Evolutionary conservation across 2,797 vertebrate species (phyloP).

Genomic region (Schizopygopsis malacanthus): DNA sequence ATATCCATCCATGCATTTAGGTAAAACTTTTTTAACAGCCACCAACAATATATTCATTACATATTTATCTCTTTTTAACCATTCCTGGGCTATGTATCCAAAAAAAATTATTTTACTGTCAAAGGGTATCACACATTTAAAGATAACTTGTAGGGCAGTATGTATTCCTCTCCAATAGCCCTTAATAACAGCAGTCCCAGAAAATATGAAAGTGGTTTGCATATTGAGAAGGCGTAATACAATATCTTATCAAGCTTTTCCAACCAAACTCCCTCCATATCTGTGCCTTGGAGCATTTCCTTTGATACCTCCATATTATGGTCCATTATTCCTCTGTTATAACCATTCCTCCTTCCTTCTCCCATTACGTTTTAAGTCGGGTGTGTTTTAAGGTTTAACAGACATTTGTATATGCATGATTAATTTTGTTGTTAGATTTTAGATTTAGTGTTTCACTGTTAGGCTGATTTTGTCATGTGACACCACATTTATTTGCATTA

Average conservation of each 20-base stretch:
- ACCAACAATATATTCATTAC: neutral
- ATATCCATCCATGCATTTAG: slow-evolving; percentile 31
- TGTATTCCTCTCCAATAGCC: neutral
- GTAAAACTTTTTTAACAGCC: slow-evolving; percentile 19
- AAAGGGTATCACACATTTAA: neutral
- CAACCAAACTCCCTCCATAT: slow-evolving; percentile 13
- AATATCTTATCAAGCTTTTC: slow-evolving; percentile 30
- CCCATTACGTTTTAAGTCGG: slow-evolving; percentile 29
- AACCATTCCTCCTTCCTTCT: neutral
- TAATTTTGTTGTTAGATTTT: too few species aligned
- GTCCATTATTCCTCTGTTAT: slow-evolving; percentile 27
- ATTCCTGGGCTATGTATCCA: slow-evolving; percentile 7
- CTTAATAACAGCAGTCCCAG: slow-evolving; percentile 20
- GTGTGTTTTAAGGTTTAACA: slow-evolving; percentile 31
- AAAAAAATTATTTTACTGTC: neutral
- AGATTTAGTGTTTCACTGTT: too few species aligned
- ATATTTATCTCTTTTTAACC: slow-evolving; percentile 10
- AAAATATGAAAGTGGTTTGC: slow-evolving; percentile 12
- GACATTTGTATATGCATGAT: neutral
- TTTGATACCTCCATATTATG: slow-evolving; percentile 12
- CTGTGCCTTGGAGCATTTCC: slow-evolving; percentile 37
- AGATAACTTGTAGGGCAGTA: neutral
- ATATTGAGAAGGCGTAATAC: slow-evolving; percentile 36
- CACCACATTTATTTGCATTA: too few species aligned
- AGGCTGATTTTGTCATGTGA: too few species aligned